phyloP scores from a whole-genome alignment of 1,140 invertebrate genomes.

The Formica exsecta region DNA sequence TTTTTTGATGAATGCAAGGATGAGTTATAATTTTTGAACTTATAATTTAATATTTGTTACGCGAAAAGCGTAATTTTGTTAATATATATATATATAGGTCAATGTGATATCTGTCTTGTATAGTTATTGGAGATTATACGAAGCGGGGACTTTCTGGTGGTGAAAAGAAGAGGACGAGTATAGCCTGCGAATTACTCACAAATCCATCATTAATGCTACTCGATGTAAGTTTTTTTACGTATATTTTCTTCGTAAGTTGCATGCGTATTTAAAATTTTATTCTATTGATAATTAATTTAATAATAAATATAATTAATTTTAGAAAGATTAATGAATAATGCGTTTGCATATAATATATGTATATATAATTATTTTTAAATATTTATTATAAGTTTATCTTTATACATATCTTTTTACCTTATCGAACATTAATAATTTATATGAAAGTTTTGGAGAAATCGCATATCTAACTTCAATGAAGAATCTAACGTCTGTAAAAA shows the following conservation, averaged over 20 bases:
- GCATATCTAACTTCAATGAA: neutral
- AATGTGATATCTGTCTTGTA: constrained; percentile 65
- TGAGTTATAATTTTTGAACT: too few relatives aligned
- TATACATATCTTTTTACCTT: neutral
- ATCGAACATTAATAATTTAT: neutral
- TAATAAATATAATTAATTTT: neutral
- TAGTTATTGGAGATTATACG: constrained; percentile 93
- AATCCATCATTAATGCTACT: constrained; percentile 94
- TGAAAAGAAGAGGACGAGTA: constrained; percentile 95
- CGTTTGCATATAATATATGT: neutral
- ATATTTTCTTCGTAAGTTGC: neutral
- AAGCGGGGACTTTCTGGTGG: constrained; percentile 94
- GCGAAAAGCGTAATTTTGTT: neutral
- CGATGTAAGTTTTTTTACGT: constrained; percentile 90
- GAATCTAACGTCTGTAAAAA: neutral
- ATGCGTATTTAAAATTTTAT: neutral
- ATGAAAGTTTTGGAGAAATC: neutral
- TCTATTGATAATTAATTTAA: neutral
- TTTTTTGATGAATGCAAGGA: too few relatives aligned
- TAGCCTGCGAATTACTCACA: constrained; percentile 94
- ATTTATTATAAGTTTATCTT: constrained; percentile 6
- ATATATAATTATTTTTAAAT: constrained; percentile 18
- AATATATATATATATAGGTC: neutral
- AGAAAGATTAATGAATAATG: neutral
- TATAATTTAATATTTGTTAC: neutral